Conservation (phyloP, 2,888 invertebrate genomes). For the Syrista parreyssii region DNA sequence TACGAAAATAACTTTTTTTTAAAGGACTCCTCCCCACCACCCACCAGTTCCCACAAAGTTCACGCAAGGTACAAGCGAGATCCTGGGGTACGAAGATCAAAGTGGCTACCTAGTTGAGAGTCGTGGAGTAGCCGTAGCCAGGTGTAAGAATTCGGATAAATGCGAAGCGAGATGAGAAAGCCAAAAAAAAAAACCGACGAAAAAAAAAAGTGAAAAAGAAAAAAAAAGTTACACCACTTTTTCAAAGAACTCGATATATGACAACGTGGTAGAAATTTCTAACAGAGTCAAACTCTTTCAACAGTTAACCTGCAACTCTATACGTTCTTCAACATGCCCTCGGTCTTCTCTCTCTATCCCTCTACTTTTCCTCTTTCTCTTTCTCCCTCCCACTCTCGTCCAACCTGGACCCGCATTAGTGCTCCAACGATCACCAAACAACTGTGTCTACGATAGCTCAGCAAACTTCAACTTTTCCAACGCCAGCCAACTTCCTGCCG, state of each 20-base stretch:
- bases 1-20: not conserved
- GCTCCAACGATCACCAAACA: conserved; percentile 46
- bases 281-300: conserved; percentile 48
- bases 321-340: conserved; percentile 22
- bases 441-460: conserved; percentile 34
- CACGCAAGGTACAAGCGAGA: too few relatives aligned
- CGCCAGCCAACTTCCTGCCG: conserved; percentile 41
- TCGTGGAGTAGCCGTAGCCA: not conserved
- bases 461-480: conserved; percentile 45
- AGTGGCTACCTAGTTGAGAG: not conserved
- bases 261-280: conserved; percentile 18
- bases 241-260: not conserved
- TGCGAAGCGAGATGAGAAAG: not conserved
- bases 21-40: not conserved
- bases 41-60: not conserved
- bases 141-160: not conserved
- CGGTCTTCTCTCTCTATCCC: not conserved
- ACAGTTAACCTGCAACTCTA: conserved; percentile 34
- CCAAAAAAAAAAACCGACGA: not conserved
- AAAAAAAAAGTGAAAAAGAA: not conserved
- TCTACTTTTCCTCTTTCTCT: not conserved
- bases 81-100: not conserved
- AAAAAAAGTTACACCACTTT: not conserved
- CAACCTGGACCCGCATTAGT: conserved; percentile 43
- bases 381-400: conserved; percentile 11